Evolutionary conservation across 1,140 invertebrate species (phyloP).

Genomic region (Rhopalosiphum maidis): DNA sequence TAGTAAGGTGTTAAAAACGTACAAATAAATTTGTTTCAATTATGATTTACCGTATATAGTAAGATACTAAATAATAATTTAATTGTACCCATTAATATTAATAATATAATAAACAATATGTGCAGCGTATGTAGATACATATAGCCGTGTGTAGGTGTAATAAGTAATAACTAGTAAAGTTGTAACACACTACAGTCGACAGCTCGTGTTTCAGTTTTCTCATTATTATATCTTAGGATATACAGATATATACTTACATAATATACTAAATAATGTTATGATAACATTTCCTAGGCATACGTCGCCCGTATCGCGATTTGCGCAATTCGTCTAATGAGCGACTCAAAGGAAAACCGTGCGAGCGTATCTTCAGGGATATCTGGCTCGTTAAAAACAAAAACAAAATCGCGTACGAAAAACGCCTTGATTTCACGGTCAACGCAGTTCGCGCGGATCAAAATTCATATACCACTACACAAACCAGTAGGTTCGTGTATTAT

Average conservation of each 20-base stretch:
- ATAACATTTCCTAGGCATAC: too few relatives aligned
- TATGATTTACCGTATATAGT: neutral
- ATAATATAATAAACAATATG: too few relatives aligned
- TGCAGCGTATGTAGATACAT: too few relatives aligned
- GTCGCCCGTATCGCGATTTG: neutral
- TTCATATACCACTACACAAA: neutral
- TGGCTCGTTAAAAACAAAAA: conserved; percentile 17
- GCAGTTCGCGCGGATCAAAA: conserved; percentile 8
- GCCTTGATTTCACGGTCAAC: conserved; percentile 32
- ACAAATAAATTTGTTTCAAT: too few relatives aligned
- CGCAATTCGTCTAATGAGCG: conserved; percentile 6
- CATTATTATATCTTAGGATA: neutral
- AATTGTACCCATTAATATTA: too few relatives aligned
- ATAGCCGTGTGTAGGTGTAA: too few relatives aligned
- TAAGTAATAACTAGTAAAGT: too few relatives aligned
- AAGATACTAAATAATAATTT: too few relatives aligned
- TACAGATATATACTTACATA: too few relatives aligned
- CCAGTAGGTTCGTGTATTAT: neutral
- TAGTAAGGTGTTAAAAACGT: too few relatives aligned
- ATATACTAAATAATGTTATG: too few relatives aligned
- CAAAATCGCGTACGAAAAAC: neutral
- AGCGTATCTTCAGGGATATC: conserved; percentile 47
- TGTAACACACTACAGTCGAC: neutral
- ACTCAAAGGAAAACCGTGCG: conserved; percentile 3
- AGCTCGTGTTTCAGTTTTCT: neutral